Evolutionary conservation across 2,888 invertebrate genomes (phyloP).

Genomic region (Pediacus dermestoides): DNA sequence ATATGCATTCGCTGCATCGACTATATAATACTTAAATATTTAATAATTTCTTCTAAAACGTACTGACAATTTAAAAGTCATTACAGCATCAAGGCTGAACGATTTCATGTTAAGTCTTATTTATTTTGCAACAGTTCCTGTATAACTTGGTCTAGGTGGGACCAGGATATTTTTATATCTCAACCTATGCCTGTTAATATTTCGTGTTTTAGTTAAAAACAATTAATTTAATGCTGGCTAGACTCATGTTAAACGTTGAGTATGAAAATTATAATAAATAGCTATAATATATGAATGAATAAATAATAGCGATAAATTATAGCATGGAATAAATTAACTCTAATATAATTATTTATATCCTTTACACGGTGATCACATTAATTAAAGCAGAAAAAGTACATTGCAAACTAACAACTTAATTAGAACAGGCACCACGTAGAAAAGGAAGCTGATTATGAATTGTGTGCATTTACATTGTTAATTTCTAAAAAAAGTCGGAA

Average conservation of each 20-base stretch:
- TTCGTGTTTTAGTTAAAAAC: too few relatives aligned
- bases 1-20: not conserved
- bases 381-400: conserved; percentile 29
- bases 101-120: too few relatives aligned
- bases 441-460: conserved; percentile 15
- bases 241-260: too few relatives aligned
- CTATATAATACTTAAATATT: not conserved
- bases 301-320: conserved; percentile 22
- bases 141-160: too few relatives aligned
- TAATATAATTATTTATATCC: conserved; percentile 21
- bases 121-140: too few relatives aligned
- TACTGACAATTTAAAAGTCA: too few relatives aligned
- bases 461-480: not conserved
- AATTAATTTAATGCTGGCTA: too few relatives aligned
- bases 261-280: too few relatives aligned
- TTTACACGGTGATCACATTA: conserved; percentile 31
- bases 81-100: too few relatives aligned
- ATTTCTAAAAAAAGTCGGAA: not conserved
- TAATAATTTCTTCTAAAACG: not conserved
- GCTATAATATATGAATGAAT: not conserved
- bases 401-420: conserved; percentile 29
- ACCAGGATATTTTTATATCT: too few relatives aligned
- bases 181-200: too few relatives aligned
- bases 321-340: conserved; percentile 17
- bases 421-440: conserved; percentile 26